Percentiles rank a stretch among this genome's conserved stretches.
These are phyloP conservation scores for Drosophila barbarae DNA, from an alignment of 2,888 invertebrate genomes.

Conservation along the genomic window DNA sequence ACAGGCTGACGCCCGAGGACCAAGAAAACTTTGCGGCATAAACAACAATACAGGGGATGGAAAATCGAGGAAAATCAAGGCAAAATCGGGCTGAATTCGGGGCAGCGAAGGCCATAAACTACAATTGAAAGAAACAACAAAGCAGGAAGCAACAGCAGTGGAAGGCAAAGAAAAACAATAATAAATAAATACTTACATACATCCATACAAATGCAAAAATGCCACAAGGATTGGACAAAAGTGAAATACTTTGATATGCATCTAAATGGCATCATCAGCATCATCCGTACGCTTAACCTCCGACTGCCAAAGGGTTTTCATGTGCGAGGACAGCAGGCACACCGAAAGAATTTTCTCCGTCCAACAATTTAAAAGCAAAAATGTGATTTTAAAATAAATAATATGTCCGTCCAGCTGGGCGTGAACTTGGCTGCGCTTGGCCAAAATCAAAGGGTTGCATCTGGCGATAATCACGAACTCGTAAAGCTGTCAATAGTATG, in stretches of 20 bases:
- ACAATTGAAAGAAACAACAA: slow-evolving; percentile 57
- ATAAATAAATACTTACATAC: slow-evolving; percentile 49
- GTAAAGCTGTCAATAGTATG: not conserved
- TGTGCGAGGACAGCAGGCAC: slow-evolving; percentile 13
- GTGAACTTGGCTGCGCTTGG: slow-evolving; percentile 67
- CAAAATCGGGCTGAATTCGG: slow-evolving; percentile 8
- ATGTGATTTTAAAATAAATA: slow-evolving; percentile 33
- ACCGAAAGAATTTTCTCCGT: not conserved
- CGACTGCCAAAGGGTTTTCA: slow-evolving; percentile 28
- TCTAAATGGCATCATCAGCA: slow-evolving; percentile 73
- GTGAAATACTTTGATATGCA: slow-evolving; percentile 71
- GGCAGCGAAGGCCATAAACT: slow-evolving; percentile 54
- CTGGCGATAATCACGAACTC: slow-evolving; percentile 28
- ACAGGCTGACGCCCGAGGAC: slow-evolving; percentile 52
- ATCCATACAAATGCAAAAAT: slow-evolving; percentile 60
- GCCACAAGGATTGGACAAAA: slow-evolving; percentile 70
- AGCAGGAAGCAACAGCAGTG: slow-evolving; percentile 23
- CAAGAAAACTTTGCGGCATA: slow-evolving; percentile 59
- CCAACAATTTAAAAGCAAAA: not conserved
- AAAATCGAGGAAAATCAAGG: slow-evolving; percentile 8
- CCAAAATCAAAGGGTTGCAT: slow-evolving; percentile 34
- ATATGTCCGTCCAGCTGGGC: slow-evolving; percentile 59
- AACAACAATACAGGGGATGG: slow-evolving; percentile 51
- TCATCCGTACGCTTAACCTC: slow-evolving; percentile 33
- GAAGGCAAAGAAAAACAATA: slow-evolving; percentile 40